Conservation (phyloP, 2,888 invertebrate species). For the Frankliniella intonsa region DNA sequence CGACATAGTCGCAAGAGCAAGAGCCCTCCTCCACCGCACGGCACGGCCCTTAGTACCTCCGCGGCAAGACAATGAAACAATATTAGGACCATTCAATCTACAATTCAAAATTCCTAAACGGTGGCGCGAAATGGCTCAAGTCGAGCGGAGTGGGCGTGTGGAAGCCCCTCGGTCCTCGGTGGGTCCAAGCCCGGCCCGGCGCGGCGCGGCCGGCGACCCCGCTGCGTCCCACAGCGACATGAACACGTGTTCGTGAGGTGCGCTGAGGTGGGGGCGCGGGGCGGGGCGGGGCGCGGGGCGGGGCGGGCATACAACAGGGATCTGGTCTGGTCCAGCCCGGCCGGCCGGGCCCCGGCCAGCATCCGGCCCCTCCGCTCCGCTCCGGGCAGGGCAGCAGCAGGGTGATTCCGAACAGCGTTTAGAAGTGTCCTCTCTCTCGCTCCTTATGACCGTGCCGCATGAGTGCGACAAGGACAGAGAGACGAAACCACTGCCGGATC, state of each 20-base stretch:
- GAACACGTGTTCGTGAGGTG: neutral
- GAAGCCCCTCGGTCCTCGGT: neutral
- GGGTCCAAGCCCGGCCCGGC: neutral
- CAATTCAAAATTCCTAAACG: neutral
- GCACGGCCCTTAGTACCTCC: neutral
- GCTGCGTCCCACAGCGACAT: neutral
- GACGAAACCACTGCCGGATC: too few species aligned
- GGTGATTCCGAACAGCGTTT: too few species aligned
- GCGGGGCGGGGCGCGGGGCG: neutral
- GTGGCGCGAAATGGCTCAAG: neutral
- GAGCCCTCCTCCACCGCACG: too few species aligned
- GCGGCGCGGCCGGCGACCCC: neutral
- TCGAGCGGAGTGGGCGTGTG: neutral
- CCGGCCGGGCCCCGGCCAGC: neutral
- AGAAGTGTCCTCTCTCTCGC: too few species aligned
- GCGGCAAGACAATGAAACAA: neutral
- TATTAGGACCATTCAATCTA: too few species aligned
- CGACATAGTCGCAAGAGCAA: too few species aligned
- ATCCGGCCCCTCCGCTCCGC: neutral
- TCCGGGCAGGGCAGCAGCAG: neutral
- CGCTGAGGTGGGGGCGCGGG: neutral
- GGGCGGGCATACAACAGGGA: neutral
- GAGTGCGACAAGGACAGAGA: too few species aligned
- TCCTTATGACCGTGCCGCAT: too few species aligned
- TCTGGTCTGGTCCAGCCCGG: neutral